phyloP scores from a whole-genome alignment of 2,113 vertebrate genomes.

The Apteryx mantelli region DNA sequence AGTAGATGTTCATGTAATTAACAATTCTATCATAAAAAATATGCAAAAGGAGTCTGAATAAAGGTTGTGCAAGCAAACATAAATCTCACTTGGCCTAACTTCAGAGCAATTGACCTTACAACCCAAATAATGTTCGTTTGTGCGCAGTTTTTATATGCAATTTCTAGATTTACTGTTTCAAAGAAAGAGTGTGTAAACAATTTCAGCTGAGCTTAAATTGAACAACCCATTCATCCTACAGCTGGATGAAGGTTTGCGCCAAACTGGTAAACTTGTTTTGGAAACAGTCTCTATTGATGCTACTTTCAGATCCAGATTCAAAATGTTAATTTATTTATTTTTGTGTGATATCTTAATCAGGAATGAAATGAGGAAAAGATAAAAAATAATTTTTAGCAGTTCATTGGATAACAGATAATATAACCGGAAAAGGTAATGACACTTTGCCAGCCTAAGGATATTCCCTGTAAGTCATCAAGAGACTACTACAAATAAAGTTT shows the following conservation, averaged over 20 bases:
- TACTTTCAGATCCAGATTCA: not conserved
- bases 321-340: not conserved
- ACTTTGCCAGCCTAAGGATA: not conserved
- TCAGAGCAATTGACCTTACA: constrained; percentile 37
- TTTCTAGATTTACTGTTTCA: constrained; percentile 45
- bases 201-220: not conserved
- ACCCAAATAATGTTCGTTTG: constrained; percentile 25
- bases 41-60: not conserved
- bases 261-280: not conserved
- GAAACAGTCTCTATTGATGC: not conserved
- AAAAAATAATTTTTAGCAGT: not conserved
- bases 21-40: not conserved
- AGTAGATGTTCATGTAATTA: constrained; percentile 22
- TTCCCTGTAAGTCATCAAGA: not conserved
- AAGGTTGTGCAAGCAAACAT: constrained; percentile 3
- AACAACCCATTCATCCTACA: not conserved
- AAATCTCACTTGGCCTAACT: constrained; percentile 25
- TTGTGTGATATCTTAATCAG: not conserved
- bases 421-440: not conserved
- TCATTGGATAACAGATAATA: not conserved
- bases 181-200: not conserved
- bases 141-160: not conserved
- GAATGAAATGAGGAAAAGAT: not conserved
- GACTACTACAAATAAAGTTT: not conserved
- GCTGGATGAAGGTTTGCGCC: not conserved